Evolutionary conservation across 92 coral and sea anemone species (phyloP).

Genomic region (Blastomussa wellsi): DNA sequence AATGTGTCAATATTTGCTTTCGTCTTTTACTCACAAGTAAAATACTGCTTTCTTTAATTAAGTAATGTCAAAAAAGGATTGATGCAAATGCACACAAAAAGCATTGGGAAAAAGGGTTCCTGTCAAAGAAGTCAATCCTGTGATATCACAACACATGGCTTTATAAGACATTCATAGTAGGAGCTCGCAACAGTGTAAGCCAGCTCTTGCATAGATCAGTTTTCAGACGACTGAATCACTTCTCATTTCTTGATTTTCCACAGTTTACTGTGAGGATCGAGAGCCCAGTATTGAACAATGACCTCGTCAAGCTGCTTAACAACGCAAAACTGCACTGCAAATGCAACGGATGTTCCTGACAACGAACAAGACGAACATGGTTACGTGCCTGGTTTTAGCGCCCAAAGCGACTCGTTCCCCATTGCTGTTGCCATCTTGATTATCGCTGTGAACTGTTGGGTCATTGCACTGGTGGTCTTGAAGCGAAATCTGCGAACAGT

Average conservation of each 20-base stretch:
- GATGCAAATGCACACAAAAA: not conserved
- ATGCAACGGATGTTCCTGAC: not conserved
- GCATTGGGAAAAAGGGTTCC: not conserved
- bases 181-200: not conserved
- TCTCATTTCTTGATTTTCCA: not conserved
- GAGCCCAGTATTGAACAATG: not conserved
- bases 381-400: constrained; percentile 34
- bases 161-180: not conserved
- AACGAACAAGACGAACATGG: constrained; percentile 17
- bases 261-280: not conserved
- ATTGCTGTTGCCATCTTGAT: constrained; percentile 68
- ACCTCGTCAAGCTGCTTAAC: not conserved
- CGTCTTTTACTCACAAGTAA: constrained; percentile 4
- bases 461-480: constrained; percentile 51
- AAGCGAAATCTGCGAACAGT: constrained; percentile 58
- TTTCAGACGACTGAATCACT: not conserved
- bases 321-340: constrained; percentile 29
- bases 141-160: not conserved
- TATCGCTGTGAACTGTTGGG: constrained; percentile 56
- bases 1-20: constrained; percentile 8
- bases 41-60: not conserved
- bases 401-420: constrained; percentile 40
- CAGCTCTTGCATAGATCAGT: not conserved
- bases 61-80: not conserved
- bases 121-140: not conserved